Percentiles rank a stretch among this genome's conserved stretches.
These are phyloP conservation scores for Nemotelus nigrinus DNA, from an alignment of 2,888 invertebrate genomes.

Conservation along the genomic window DNA sequence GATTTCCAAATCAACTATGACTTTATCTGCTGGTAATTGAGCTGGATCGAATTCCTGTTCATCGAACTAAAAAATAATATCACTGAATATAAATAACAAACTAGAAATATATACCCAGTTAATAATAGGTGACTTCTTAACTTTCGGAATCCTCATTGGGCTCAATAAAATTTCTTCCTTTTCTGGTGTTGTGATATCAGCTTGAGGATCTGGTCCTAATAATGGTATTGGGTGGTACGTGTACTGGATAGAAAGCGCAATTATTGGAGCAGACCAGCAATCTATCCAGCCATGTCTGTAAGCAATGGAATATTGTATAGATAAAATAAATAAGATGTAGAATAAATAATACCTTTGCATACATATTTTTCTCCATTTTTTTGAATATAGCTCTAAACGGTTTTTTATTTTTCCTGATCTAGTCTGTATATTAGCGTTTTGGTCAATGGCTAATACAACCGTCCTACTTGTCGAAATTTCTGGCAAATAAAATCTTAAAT, in stretches of 20 bases:
- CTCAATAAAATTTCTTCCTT: slow-evolving; percentile 92
- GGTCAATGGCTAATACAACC: slow-evolving; percentile 83
- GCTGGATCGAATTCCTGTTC: slow-evolving; percentile 84
- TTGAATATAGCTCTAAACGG: slow-evolving; percentile 66
- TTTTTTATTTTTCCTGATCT: slow-evolving; percentile 74
- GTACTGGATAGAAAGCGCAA: slow-evolving; percentile 90
- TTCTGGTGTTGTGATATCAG: slow-evolving; percentile 92
- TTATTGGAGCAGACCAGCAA: slow-evolving; percentile 95
- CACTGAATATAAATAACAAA: slow-evolving; percentile 16
- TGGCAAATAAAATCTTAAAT: slow-evolving; percentile 88
- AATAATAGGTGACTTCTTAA: slow-evolving; percentile 76
- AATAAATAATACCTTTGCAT: slow-evolving; percentile 66
- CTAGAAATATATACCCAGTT: slow-evolving; percentile 67
- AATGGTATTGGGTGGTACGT: slow-evolving; percentile 93
- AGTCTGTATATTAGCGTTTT: slow-evolving; percentile 86
- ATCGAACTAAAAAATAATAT: slow-evolving; percentile 43
- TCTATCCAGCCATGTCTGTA: slow-evolving; percentile 86
- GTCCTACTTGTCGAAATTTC: slow-evolving; percentile 90
- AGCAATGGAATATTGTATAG: background rate
- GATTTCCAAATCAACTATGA: slow-evolving; percentile 92
- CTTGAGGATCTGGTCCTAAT: slow-evolving; percentile 86
- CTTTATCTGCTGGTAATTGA: slow-evolving; percentile 85
- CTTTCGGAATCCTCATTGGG: slow-evolving; percentile 89
- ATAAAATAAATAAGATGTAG: background rate
- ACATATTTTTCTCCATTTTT: slow-evolving; percentile 87